Conservation (phyloP, 2,888 invertebrate species). For the Boloria selene region DNA sequence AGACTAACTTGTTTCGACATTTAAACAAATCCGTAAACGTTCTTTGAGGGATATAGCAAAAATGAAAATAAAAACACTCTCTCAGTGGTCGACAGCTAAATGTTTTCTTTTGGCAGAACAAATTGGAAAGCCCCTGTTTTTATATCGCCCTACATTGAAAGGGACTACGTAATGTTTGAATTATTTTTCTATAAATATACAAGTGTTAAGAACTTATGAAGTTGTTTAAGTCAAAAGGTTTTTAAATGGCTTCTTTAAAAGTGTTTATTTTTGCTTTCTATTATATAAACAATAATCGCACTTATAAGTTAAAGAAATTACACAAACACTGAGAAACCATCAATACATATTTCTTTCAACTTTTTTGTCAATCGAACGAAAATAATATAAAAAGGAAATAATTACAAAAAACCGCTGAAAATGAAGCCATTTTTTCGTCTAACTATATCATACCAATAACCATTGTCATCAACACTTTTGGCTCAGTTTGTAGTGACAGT, state of each 20-base stretch:
- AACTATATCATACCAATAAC: too few relatives aligned
- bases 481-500: too few relatives aligned
- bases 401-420: too few relatives aligned
- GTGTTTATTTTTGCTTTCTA: background rate
- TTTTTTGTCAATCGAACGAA: too few relatives aligned
- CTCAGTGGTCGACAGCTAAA: slow-evolving; percentile 53
- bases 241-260: slow-evolving; percentile 2
- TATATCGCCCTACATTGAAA: slow-evolving; percentile 13
- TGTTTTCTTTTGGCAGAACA: slow-evolving; percentile 59
- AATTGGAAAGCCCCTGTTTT: slow-evolving; percentile 65
- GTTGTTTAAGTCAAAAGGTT: background rate
- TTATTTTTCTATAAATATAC: slow-evolving; percentile 13
- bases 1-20: slow-evolving; percentile 27
- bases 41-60: slow-evolving; percentile 42
- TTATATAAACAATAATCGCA: background rate
- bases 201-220: slow-evolving; percentile 14
- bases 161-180: slow-evolving; percentile 16
- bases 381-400: too few relatives aligned
- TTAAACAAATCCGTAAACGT: slow-evolving; percentile 42
- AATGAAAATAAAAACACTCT: slow-evolving; percentile 53
- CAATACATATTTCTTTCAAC: too few relatives aligned
- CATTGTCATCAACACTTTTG: too few relatives aligned
- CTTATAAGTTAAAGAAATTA: too few relatives aligned
- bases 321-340: too few relatives aligned
- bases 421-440: too few relatives aligned